Evolutionary conservation across 2,888 invertebrate species (phyloP), one percentile per base, ranked within the genome.

Genomic region (Uropetala carovei): DNA sequence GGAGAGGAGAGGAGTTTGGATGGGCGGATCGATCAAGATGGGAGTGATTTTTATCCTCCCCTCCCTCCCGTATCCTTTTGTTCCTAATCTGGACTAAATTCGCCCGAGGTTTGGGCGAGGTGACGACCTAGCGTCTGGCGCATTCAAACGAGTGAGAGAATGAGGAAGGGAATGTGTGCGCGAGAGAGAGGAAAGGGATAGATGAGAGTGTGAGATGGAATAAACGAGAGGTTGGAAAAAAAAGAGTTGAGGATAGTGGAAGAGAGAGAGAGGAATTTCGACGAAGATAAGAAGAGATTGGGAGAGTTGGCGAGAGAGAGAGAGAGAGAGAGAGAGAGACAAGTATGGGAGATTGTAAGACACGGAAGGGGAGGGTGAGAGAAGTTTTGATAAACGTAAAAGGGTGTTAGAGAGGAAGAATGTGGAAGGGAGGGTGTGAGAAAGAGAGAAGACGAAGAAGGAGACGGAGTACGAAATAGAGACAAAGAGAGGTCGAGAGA

Each of bases 31-130:
- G 43, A 43, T 43, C 43, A 43, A 43, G 43, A 43, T 43, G 43
- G 43, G 43, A 43, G 43, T 43, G 43, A 75, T 75, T 75, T 75
- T 75, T 75, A n/a, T n/a, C n/a, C n/a, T 43, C 43, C 43, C 43
- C 43, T 75, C 75, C 22, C 75, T 13, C 75, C 27, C 13, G 75
- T 13, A 75, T 22, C 22, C 75, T 75, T 75, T 75, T 75, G 75
- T 75, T 75, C 75, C 27, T 75, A 75, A 75, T 75, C 75, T 27
- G 22, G 11, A 27, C 75, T 75, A 75, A 75, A 75, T 75, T 13
- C 75, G 22, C 75, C 27, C 27, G 75, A 27, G 27, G 75, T 75
- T 75, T 75, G 22, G 75, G 75, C 27, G 8, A 75, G 43, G 27
- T 27, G 75, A 11, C 11, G 75, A 75, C 7, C 13, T 18, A 13